Evolutionary conservation across 2,888 invertebrate genomes (phyloP).

Genomic region (Drosophila yooni): DNA sequence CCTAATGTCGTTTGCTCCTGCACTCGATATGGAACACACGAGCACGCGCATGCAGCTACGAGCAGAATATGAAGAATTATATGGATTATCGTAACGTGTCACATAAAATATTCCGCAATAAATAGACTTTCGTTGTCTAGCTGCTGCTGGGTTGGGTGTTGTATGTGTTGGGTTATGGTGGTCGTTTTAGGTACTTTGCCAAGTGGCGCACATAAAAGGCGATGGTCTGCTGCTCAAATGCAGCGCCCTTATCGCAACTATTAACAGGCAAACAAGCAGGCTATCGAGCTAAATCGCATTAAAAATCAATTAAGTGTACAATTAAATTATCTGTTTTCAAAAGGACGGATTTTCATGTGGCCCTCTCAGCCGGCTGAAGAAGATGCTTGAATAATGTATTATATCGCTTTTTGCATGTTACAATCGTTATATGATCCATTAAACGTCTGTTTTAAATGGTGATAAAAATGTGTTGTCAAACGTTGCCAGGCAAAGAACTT

Average conservation of each 20-base stretch:
- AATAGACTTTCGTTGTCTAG: constrained; percentile 70
- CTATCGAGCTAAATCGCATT: constrained; percentile 67
- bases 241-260: constrained; percentile 68
- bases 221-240: constrained; percentile 47
- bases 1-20: constrained; percentile 35
- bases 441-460: neutral
- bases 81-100: constrained; percentile 79
- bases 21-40: constrained; percentile 11
- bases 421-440: neutral
- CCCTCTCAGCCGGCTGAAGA: constrained; percentile 10
- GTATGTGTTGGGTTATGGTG: neutral
- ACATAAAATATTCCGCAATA: constrained; percentile 80
- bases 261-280: constrained; percentile 64
- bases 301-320: constrained; percentile 79
- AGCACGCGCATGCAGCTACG: constrained; percentile 10
- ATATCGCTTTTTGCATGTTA: constrained; percentile 1
- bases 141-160: constrained; percentile 7
- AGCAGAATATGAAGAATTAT: constrained; percentile 64
- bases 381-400: constrained; percentile 13
- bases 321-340: constrained; percentile 67
- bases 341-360: constrained; percentile 35
- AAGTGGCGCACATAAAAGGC: constrained; percentile 72
- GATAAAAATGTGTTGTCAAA: neutral
- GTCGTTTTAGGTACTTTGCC: constrained; percentile 52
- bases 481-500: neutral